Conservation (phyloP, 2,888 invertebrate species). For the Uropetala carovei region DNA sequence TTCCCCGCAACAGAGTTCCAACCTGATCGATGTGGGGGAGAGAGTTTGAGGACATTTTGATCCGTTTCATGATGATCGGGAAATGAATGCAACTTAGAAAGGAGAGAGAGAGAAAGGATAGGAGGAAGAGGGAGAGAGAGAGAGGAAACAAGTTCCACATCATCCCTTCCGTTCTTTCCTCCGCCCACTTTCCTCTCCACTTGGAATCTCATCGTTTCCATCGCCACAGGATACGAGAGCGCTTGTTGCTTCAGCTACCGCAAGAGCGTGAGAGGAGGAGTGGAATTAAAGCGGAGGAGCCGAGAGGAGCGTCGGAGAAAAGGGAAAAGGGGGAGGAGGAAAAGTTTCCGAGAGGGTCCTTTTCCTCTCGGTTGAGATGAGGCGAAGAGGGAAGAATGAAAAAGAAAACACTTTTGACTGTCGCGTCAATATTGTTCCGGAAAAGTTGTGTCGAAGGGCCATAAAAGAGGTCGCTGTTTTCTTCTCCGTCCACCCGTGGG, state of each 20-base stretch:
- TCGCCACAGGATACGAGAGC: background rate
- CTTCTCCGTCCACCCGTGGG: slow-evolving; percentile 34
- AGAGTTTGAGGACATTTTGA: background rate
- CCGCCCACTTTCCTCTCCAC: background rate
- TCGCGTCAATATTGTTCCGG: slow-evolving; percentile 44
- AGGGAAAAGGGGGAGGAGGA: background rate
- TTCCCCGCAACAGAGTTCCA: background rate
- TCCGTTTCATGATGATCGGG: background rate
- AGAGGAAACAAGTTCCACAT: background rate
- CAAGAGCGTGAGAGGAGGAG: background rate
- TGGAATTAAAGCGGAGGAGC: background rate
- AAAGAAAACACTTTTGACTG: slow-evolving; percentile 20
- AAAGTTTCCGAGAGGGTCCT: background rate
- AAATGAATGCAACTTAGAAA: background rate
- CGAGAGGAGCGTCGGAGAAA: background rate
- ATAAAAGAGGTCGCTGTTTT: background rate
- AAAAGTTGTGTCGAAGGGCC: background rate
- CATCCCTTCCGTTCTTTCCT: background rate
- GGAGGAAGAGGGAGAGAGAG: no score
- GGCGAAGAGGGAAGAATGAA: background rate
- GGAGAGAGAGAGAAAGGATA: background rate
- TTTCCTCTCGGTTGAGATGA: background rate
- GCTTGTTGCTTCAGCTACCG: slow-evolving; percentile 4
- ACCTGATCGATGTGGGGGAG: background rate
- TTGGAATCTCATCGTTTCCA: background rate